Base-by-base conservation (phyloP, 1,140 invertebrate species). In the Luehdorfia chinensis region DNA sequence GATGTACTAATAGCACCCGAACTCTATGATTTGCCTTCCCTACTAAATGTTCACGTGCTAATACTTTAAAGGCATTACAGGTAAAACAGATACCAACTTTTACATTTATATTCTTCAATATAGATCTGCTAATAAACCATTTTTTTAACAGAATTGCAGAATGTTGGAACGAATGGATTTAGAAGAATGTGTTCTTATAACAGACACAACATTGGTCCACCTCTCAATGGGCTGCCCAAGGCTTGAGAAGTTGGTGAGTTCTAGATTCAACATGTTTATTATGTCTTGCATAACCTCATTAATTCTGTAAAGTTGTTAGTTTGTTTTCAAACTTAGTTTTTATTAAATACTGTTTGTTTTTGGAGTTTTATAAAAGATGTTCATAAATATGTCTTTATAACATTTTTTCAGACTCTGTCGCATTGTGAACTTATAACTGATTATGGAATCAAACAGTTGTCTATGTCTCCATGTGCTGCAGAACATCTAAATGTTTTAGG, bases 351-450 rank as follows among this genome's bases (percentile, higher is more conserved):
- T n/a, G n/a, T n/a, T n/a, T n/a, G n/a, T n/a, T n/a, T n/a, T n/a
- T n/a, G n/a, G n/a, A 45, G 9, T 21, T 21, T 32, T 27, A 15
- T 23, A 13, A 7, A 7, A 33, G 8, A 41, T 28, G 13, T 36
- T 46, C 16, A 7, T 23, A n/a, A 11, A 5, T 11, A 18, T 39
- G 6, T 39, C 16, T 39, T 50, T 14, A 34, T 51, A 60, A n/a
- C n/a, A n/a, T 43, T 47, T 47, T 83, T 88, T 1, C 85, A 98
- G 96, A 98, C 95, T 71, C 88, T 99, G 30, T 99, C 97, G 1
- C 98, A 99, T 81, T 99, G 98, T 88, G 98, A 99, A 88, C 85
- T 98, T 50, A 98, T 99, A 55, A 99, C 98, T 14, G 98, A 99
- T 84, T 97, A 98, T 87, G 97, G 98, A 13, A 98, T 99, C 61